Base-by-base conservation (phyloP, 2,888 invertebrate species). In the Fragum sueziense region DNA sequence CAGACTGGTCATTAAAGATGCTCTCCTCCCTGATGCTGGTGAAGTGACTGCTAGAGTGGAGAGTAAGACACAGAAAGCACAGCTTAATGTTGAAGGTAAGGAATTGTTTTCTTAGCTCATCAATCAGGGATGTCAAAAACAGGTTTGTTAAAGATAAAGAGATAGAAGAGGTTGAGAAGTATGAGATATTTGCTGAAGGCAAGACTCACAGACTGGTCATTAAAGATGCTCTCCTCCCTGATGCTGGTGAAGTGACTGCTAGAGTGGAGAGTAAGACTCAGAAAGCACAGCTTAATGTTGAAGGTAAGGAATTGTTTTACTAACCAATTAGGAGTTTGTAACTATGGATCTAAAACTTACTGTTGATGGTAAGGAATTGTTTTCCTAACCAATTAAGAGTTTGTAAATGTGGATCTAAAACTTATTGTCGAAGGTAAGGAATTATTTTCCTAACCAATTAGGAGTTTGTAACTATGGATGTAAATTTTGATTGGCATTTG, bases 1-100 rank as follows among this genome's bases (percentile, higher is more conserved):
- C 74, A 88, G 86, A 69, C 85, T 92, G 25, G 82, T 89, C 62
- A 87, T 92, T 69, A 89, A 88, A 57, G 88, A 90, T 47, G 86
- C 89, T 54, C 75, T 86, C 37, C 72, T 90, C 69, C 87, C 89
- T 20, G 90, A 91, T 72, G 85, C 87, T 73, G 90, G 88, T 37
- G 87, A 88, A 72, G 79, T 91, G 65, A 88, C 88, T 59, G 91
- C 89, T 33, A 86, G 85, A 72, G 87, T 91, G 47, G 91, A 90
- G 72, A 87, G 88, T 78, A 88, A 89, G 70, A 86, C 86, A 41
- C 87, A 90, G 72, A 86, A 88, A 87, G 95, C 97, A 51, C 97
- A 97, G 92, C 94, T 98, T 7, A 96, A 96, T 11, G 98, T 98
- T 87, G 97, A 98, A 93, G 98, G 98, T 82, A 98, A 97, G n/a